Evolutionary conservation across 1,140 invertebrate genomes (phyloP).

Genomic region (Drosophila repletoides): DNA sequence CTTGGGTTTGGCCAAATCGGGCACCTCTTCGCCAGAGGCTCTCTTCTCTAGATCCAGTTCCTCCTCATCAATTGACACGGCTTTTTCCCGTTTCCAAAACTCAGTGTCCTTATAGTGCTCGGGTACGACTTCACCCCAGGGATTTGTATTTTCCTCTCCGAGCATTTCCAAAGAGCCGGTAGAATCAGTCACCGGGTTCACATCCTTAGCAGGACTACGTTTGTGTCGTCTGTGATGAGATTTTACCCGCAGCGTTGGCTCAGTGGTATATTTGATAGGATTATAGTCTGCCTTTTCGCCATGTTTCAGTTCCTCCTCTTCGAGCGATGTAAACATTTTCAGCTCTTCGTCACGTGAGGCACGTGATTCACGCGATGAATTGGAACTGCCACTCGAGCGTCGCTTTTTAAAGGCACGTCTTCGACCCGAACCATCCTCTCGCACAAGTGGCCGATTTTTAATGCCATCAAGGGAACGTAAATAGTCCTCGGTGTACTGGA

Average conservation of each 20-base stretch:
- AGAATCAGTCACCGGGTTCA: conserved; percentile 20
- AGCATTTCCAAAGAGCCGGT: conserved; percentile 67
- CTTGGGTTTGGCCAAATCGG: conserved; percentile 46
- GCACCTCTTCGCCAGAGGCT: conserved; percentile 41
- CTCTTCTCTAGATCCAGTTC: conserved; percentile 52
- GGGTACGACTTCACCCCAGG: conserved; percentile 74
- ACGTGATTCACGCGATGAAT: conserved; percentile 84
- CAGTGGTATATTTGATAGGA: conserved; percentile 74
- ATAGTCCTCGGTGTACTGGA: conserved; percentile 77
- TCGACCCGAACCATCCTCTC: conserved; percentile 84
- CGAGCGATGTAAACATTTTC: conserved; percentile 85
- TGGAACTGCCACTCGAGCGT: conserved; percentile 83
- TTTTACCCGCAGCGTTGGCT: conserved; percentile 62
- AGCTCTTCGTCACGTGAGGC: conserved; percentile 85
- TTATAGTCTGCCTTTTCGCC: conserved; percentile 69
- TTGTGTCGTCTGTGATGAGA: conserved; percentile 73
- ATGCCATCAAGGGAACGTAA: conserved; percentile 84
- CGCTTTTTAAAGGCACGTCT: conserved; percentile 85
- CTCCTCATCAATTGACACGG: conserved; percentile 77
- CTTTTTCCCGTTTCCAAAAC: conserved; percentile 80
- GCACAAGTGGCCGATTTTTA: conserved; percentile 84
- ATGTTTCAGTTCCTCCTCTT: conserved; percentile 84
- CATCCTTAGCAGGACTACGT: conserved; percentile 72
- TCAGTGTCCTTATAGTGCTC: conserved; percentile 81
- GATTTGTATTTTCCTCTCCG: conserved; percentile 70